Evolutionary conservation across 2,797 vertebrate genomes (phyloP).

Genomic region (Carapus acus): DNA sequence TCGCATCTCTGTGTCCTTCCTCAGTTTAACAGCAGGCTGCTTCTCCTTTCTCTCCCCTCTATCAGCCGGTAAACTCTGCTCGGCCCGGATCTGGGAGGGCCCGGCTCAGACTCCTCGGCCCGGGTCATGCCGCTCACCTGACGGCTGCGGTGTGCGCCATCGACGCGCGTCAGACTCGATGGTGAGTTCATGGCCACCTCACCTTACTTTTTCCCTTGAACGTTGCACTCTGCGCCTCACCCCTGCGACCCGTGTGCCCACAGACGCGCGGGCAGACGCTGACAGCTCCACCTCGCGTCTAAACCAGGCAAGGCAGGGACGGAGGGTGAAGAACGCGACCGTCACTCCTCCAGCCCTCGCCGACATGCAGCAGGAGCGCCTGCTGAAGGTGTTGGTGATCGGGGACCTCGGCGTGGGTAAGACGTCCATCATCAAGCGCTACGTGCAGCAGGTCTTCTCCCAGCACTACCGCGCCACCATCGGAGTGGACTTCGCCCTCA

Average conservation of each 20-base stretch:
- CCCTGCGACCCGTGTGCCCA: no score
- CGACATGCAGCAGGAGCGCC: constrained; percentile 68
- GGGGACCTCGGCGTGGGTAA: constrained; percentile 78
- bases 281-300: no score
- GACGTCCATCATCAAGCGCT: constrained; percentile 76
- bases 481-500: constrained; percentile 78
- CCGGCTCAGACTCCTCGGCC: no score
- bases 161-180: neutral
- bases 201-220: no score
- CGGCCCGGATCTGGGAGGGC: neutral
- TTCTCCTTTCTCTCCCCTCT: neutral
- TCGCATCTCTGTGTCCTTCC: neutral
- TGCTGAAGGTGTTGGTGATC: constrained; percentile 75
- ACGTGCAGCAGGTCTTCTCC: constrained; percentile 76
- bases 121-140: neutral
- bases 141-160: no score
- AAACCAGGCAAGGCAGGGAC: no score
- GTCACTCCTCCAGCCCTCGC: neutral
- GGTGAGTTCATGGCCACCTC: neutral
- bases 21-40: no score
- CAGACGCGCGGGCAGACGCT: no score
- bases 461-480: constrained; percentile 78
- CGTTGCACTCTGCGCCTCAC: no score
- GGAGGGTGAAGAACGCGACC: no score
- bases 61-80: neutral